Percentiles rank a stretch among this genome's conserved stretches.
Conservation (phyloP, 2,113 vertebrate species). For the Lepisosteus osseus region DNA sequence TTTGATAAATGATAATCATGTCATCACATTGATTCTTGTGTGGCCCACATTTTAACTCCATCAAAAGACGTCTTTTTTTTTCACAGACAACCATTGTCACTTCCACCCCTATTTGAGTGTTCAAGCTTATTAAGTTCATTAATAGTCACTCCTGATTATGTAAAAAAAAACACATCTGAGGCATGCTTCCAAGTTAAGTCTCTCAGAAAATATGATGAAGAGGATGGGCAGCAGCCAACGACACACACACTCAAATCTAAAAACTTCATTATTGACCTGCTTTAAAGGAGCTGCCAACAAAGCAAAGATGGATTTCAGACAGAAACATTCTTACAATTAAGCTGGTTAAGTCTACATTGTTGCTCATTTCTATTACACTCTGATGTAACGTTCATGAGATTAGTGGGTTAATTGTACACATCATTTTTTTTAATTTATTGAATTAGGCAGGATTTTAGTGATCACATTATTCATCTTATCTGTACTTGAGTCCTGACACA, state of each 20-base stretch:
- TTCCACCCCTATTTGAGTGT: constrained; percentile 8
- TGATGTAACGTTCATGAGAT: too few relatives aligned
- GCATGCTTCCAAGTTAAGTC: not conserved
- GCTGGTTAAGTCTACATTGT: too few relatives aligned
- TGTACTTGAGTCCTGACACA: too few relatives aligned
- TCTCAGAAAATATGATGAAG: not conserved
- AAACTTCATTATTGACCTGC: not conserved
- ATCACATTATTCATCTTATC: too few relatives aligned
- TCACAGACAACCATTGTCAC: constrained; percentile 1
- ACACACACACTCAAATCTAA: constrained; percentile 2
- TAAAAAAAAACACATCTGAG: constrained; percentile 7
- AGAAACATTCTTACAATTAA: too few relatives aligned
- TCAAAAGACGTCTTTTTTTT: constrained; percentile 1
- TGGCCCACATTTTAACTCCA: constrained; percentile 7
- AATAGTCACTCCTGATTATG: not conserved
- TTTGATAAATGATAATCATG: constrained; percentile 21
- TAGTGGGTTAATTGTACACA: too few relatives aligned
- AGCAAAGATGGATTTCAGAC: not conserved
- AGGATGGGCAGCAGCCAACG: not conserved
- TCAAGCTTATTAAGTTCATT: constrained; percentile 4
- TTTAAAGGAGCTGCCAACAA: not conserved
- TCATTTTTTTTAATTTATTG: too few relatives aligned
- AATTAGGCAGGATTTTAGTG: too few relatives aligned
- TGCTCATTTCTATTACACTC: too few relatives aligned
- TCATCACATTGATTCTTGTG: constrained; percentile 15